A percentile compares a stretch with the other conserved stretches of the same genome.
phyloP scores from a whole-genome alignment of 2,113 vertebrate species.

The Propithecus coquereli region DNA sequence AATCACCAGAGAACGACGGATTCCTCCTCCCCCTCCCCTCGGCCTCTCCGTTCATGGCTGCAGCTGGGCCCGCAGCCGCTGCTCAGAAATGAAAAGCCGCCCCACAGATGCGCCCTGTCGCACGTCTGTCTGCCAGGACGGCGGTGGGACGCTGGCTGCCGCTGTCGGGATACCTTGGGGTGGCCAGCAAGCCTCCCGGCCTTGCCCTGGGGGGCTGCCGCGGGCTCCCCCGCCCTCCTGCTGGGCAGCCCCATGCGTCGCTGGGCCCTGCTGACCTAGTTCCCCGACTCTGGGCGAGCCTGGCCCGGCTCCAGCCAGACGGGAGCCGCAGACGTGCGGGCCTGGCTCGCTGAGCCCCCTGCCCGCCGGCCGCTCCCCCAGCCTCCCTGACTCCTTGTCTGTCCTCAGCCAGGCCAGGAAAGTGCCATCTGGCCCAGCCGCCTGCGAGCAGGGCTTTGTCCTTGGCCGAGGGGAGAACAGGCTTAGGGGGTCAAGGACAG shows the following conservation, averaged over 20 bases:
- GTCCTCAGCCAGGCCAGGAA: background rate
- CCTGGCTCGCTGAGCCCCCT: background rate
- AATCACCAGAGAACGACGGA: conserved; percentile 49
- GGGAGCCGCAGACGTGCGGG: background rate
- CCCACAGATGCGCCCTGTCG: background rate
- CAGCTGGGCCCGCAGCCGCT: background rate
- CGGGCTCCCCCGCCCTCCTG: background rate
- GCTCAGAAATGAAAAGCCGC: background rate
- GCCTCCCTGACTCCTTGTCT: background rate
- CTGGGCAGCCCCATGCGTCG: rapidly evolving
- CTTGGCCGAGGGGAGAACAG: rapidly evolving
- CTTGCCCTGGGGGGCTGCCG: background rate
- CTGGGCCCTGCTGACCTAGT: background rate
- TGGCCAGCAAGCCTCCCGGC: background rate
- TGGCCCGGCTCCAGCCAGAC: background rate
- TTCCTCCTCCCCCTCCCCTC: background rate
- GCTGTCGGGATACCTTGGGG: background rate
- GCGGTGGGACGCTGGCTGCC: background rate
- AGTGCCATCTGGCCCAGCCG: conserved; percentile 22
- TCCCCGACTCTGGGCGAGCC: background rate
- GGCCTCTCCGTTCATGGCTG: background rate
- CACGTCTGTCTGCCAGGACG: background rate
- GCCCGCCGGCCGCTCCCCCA: background rate
- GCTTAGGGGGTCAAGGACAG: rapidly evolving
- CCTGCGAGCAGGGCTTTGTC: conserved; percentile 31